Evolutionary conservation across 2,888 invertebrate species (phyloP).

Genomic region (Clunio marinus): DNA sequence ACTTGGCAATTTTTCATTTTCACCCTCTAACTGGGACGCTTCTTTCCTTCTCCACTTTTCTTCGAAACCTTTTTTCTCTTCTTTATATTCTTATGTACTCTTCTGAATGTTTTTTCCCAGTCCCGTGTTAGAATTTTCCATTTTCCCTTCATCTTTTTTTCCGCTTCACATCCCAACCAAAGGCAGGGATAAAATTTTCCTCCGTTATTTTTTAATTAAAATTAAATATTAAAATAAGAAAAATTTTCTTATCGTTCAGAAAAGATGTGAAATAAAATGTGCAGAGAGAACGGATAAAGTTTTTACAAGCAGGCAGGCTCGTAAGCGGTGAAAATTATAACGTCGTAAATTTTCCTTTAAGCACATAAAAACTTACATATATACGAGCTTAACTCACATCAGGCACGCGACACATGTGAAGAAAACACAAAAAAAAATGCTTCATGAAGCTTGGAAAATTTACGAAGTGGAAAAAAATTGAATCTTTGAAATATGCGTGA

Average conservation of each 20-base stretch:
- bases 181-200: slow-evolving; percentile 9
- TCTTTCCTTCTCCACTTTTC: not conserved
- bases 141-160: too few species aligned
- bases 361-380: not conserved
- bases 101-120: not conserved
- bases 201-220: slow-evolving; percentile 27
- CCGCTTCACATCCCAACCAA: not conserved
- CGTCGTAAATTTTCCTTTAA: slow-evolving; percentile 12
- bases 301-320: not conserved
- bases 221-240: slow-evolving; percentile 31
- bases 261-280: slow-evolving; percentile 17
- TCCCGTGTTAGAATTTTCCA: slow-evolving; percentile 7
- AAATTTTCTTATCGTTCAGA: not conserved
- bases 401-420: slow-evolving; percentile 17
- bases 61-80: not conserved
- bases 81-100: slow-evolving; percentile 8
- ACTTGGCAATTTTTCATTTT: slow-evolving; percentile 6
- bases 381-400: not conserved
- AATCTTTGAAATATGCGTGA: slow-evolving; percentile 4
- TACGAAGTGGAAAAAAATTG: slow-evolving; percentile 7
- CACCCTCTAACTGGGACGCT: slow-evolving; percentile 8
- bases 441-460: not conserved
- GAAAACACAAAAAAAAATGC: not conserved
- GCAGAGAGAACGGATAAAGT: slow-evolving; percentile 12
- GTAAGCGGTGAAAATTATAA: not conserved